Evolutionary conservation across 1,140 invertebrate genomes (phyloP).

Genomic region (Drosophila carrolli): DNA sequence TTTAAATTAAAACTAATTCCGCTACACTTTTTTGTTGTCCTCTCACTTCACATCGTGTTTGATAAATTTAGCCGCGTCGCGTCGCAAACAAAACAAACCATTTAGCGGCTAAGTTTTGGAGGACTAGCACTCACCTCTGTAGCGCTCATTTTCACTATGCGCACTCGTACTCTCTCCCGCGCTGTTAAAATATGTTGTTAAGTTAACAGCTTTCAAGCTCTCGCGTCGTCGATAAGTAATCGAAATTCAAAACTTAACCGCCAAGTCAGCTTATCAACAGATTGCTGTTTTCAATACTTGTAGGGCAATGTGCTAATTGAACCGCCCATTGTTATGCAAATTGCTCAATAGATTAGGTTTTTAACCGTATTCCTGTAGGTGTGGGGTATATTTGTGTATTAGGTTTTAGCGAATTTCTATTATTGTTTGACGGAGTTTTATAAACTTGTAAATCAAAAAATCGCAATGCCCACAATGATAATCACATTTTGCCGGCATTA

Average conservation of each 20-base stretch:
- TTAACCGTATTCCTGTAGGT: too few relatives aligned
- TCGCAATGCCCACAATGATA: background rate
- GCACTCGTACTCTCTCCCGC: slow-evolving; percentile 25
- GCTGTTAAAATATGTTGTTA: slow-evolving; percentile 2
- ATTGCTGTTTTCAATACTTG: background rate
- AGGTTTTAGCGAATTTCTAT: too few relatives aligned
- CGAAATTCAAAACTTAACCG: slow-evolving; percentile 20
- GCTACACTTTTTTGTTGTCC: background rate
- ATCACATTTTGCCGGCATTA: background rate
- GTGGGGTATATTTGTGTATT: background rate
- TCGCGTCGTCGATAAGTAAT: slow-evolving; percentile 14
- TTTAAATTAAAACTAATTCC: slow-evolving; percentile 2
- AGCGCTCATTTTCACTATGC: slow-evolving; percentile 50
- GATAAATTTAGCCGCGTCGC: slow-evolving; percentile 27
- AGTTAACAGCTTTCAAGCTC: slow-evolving; percentile 23
- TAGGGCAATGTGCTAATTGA: too few relatives aligned
- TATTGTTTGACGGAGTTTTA: too few relatives aligned
- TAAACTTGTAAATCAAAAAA: too few relatives aligned
- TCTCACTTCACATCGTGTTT: background rate
- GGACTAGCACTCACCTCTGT: slow-evolving; percentile 48
- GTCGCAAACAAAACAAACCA: slow-evolving; percentile 28
- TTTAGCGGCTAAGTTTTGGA: background rate
- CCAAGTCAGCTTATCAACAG: slow-evolving; percentile 13
- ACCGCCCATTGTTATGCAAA: slow-evolving; percentile 1
- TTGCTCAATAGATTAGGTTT: background rate